Evolutionary conservation across 2,113 vertebrate genomes (phyloP), one percentile per base, ranked within the genome.

Genomic region (Silurus glanis): DNA sequence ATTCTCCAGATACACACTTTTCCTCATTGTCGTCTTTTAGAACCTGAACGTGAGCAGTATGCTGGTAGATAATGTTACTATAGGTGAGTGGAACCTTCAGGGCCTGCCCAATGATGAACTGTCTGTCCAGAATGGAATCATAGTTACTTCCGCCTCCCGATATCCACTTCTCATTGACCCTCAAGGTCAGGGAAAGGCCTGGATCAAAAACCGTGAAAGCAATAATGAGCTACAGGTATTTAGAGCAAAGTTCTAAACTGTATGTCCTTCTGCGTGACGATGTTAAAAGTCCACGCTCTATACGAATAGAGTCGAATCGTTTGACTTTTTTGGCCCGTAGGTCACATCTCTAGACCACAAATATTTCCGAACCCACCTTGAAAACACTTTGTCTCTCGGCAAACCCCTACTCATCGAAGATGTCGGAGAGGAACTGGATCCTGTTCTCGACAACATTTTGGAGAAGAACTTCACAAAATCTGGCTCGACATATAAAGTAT

Each of bases 161-260:
- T 97, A 95, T 88, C 96, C 96, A 0, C 93, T 97, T 82, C 91
- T 97, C 37, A 97, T 97, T 76, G 96, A 97, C 92, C 96, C 96
- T 13, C 96, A 97, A 93, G 94, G 95, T 49, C 96, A 97, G 90
- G 96, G 95, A 90, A 97, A 97, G 91, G 94, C 89, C 75, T 97
- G 96, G 96, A 96, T 97, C 91, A 95, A 95, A 92, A 97, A 95
- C 91, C 93, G 92, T 25, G 96, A 97, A 90, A 91, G 88, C 45
- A 93, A 95, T 85, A 95, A 94, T 59, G 93, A 95, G 59, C 93
- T 97, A 10, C 95, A 96, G 95, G 96, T 96, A 64, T 64, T 64
- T 21, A 64, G 23, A 64, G 23, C 62, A 25, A 64, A 64, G 10
- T 37, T 37, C 37, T 37, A 37, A 37, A 37, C 37, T 3, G 37